Percentiles rank a stretch among this genome's conserved stretches.
Conservation (phyloP, 2,113 vertebrate species). For the Siniperca knerii region DNA sequence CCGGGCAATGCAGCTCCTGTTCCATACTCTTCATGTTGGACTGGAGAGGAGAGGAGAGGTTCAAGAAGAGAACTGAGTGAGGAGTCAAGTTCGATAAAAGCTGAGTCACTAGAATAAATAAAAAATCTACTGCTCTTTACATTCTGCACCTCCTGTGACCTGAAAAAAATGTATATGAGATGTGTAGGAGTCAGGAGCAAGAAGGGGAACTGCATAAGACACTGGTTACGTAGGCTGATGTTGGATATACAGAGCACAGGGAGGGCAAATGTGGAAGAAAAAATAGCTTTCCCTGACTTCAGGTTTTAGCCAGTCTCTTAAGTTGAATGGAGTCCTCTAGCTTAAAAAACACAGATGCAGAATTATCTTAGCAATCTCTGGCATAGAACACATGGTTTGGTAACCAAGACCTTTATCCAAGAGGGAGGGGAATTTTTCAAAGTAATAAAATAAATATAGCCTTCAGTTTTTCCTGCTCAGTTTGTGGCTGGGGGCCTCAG, state of each 20-base stretch:
- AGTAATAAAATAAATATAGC: conserved; percentile 21
- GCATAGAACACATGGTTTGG: neutral
- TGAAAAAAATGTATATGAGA: conserved; percentile 24
- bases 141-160: conserved; percentile 29
- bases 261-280: neutral
- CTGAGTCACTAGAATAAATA: conserved; percentile 57
- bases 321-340: neutral
- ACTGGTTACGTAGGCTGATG: conserved; percentile 10
- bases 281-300: conserved; percentile 13
- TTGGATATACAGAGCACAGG: conserved; percentile 8
- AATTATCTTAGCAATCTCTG: neutral
- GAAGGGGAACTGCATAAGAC: conserved; percentile 4
- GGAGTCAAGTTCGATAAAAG: conserved; percentile 17
- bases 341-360: neutral
- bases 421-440: too few relatives aligned
- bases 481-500: neutral
- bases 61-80: neutral
- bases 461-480: neutral
- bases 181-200: conserved; percentile 27
- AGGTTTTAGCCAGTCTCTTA: neutral
- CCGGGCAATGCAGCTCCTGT: conserved; percentile 92
- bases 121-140: conserved; percentile 4
- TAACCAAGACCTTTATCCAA: neutral
- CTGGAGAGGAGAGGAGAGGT: conserved; percentile 74
- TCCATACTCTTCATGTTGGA: conserved; percentile 99